Percentiles rank a stretch among this genome's conserved stretches.
phyloP scores from a whole-genome alignment of 2,797 vertebrate species.

The Brotogeris chrysoptera region DNA sequence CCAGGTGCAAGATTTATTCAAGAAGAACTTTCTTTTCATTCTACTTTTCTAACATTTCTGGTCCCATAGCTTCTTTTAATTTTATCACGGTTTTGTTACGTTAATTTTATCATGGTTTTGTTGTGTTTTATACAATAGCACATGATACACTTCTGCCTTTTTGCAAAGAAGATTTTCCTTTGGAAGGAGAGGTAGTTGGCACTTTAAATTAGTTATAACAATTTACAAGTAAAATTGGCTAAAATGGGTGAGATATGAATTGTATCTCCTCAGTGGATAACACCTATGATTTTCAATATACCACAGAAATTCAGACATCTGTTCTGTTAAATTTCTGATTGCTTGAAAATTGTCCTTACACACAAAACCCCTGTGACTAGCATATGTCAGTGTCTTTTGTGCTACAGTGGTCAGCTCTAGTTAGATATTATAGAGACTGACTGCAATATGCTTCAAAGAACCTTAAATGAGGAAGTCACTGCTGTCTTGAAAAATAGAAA shows the following conservation, averaged over 20 bases:
- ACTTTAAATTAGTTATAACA: not conserved
- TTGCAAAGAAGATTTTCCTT: not conserved
- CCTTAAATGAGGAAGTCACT: not conserved
- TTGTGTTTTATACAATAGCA: not conserved
- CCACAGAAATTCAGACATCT: not conserved
- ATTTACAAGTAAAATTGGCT: not conserved
- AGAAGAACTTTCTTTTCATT: not conserved
- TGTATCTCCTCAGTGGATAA: not conserved
- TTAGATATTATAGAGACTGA: not conserved
- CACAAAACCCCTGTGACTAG: not conserved
- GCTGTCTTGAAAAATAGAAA: not conserved
- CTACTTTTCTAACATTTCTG: not conserved
- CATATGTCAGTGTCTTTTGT: not conserved
- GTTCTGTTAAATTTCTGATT: constrained; percentile 20
- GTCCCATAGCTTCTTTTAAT: not conserved
- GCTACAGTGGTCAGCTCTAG: not conserved
- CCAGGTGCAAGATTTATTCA: not conserved
- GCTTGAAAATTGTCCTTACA: not conserved
- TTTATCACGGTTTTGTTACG: too few species aligned
- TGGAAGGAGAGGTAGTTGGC: not conserved
- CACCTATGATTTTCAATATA: not conserved
- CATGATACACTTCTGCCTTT: not conserved
- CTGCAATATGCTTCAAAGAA: not conserved
- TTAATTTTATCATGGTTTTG: not conserved
- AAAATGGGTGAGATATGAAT: not conserved